Conservation (phyloP, 2,113 vertebrate species). For the Dermatemys mawii region DNA sequence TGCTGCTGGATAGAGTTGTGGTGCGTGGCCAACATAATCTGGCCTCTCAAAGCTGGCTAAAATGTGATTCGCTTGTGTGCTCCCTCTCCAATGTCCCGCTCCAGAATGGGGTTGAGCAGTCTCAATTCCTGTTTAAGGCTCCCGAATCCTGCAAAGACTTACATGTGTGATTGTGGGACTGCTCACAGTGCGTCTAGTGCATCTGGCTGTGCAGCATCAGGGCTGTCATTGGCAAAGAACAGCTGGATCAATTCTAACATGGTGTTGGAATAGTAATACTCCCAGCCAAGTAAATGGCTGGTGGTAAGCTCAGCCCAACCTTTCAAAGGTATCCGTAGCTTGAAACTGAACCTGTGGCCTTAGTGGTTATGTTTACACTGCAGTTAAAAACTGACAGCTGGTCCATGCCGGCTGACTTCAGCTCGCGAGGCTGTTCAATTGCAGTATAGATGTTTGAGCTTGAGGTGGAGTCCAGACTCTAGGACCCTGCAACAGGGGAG, state of each 20-base stretch:
- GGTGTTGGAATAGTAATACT: rapidly evolving
- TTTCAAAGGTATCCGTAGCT: background rate
- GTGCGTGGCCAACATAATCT: slow-evolving; percentile 72
- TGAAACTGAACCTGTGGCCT: background rate
- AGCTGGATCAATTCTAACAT: background rate
- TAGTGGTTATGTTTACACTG: background rate
- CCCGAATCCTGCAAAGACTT: background rate
- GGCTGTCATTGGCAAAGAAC: background rate
- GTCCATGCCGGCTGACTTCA: background rate
- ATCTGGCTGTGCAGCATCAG: background rate
- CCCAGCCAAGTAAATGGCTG: background rate
- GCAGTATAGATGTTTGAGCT: background rate
- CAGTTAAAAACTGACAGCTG: background rate
- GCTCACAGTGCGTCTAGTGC: background rate
- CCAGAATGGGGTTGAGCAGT: background rate
- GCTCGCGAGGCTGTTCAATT: background rate
- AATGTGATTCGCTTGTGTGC: slow-evolving; percentile 1
- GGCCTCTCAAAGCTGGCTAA: slow-evolving; percentile 57
- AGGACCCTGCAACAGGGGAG: background rate
- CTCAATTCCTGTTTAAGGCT: rapidly evolving
- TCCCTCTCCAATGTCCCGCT: background rate
- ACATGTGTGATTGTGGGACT: rapidly evolving
- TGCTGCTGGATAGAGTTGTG: slow-evolving; percentile 66
- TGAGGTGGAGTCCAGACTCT: background rate
- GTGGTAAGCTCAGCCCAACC: background rate